These are phyloP conservation scores for Synergus gifuensis DNA, from an alignment of 2,888 invertebrate genomes.

Conservation along the genomic window DNA sequence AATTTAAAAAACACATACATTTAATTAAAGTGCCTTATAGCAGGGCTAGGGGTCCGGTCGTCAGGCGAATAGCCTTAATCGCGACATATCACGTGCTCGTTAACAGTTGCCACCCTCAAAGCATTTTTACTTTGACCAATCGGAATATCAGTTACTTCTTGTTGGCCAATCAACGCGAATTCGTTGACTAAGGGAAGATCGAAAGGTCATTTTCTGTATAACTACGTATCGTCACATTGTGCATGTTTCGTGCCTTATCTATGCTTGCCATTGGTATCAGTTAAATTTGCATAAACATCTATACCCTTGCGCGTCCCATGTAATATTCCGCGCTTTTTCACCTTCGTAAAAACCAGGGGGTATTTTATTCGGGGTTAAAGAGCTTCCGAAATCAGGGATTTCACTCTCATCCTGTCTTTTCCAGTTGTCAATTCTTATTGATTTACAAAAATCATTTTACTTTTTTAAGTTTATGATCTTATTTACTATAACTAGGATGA, in stretches of 20 bases:
- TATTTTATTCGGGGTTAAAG: background rate
- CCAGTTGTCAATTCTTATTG: too few relatives aligned
- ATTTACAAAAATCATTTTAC: too few relatives aligned
- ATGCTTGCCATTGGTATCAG: slow-evolving; percentile 72
- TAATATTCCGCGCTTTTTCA: slow-evolving; percentile 59
- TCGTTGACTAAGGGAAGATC: slow-evolving; percentile 41
- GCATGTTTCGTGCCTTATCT: slow-evolving; percentile 69
- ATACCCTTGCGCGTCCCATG: slow-evolving; percentile 66
- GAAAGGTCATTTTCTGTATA: slow-evolving; percentile 60
- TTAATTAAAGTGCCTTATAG: slow-evolving; percentile 55
- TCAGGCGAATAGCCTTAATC: slow-evolving; percentile 47
- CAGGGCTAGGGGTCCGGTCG: background rate
- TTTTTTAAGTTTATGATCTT: too few relatives aligned
- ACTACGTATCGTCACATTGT: slow-evolving; percentile 62
- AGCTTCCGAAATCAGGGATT: background rate
- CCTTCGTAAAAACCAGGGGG: slow-evolving; percentile 38
- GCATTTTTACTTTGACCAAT: slow-evolving; percentile 41
- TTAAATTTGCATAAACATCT: slow-evolving; percentile 77
- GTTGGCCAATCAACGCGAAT: slow-evolving; percentile 49
- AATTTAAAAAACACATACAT: slow-evolving; percentile 59
- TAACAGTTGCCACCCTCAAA: slow-evolving; percentile 45
- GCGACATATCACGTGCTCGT: slow-evolving; percentile 55
- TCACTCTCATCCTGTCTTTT: too few relatives aligned
- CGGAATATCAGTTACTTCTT: slow-evolving; percentile 49
- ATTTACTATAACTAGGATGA: background rate